Evolutionary conservation across 2,113 vertebrate genomes (phyloP), one percentile per base, ranked within the genome.

Genomic region (Scolopax mira): DNA sequence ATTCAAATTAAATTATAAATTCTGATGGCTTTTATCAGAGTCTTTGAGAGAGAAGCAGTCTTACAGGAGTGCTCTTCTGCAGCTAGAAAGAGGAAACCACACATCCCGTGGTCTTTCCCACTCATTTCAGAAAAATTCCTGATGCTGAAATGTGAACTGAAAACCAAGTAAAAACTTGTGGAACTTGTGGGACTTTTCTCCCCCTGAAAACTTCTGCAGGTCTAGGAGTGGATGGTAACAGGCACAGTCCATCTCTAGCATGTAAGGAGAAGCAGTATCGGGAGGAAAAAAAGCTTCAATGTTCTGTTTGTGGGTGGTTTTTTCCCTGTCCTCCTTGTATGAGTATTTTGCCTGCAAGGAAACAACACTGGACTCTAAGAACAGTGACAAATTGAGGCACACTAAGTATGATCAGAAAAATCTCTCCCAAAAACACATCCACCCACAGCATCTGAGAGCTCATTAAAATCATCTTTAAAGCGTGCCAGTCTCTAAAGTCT

Each of bases 31-130:
- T 25, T 69, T 42, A 30, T 79, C n/a, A 30, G 15, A n/a, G 13
- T 13, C 48, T 71, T 28, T 37, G 25, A 52, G 52, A 84, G 30
- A 66, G 31, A 55, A 78, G 13, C 35, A 37, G 23, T 22, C 39
- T 82, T 60, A 51, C 0, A 0, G 7, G 71, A 44, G 21, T 1
- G 2, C 8, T 14, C 7, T 72, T 48, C 44, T 41, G 30, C 9
- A 35, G 41, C 52, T 35, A 51, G 21, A 67, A 72, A 62, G 39
- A 65, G 35, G 33, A 72, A 92, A 44, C 2, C 5, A 42, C 21
- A 21, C 21, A 74, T 12, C 6, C 6, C 6, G 54, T 16, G 10
- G 44, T n/a, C 41, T 66, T 73, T 60, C 62, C 13, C 21, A 39
- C 12, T 15, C 35, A 35, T 35, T 77, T 51, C 33, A 57, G 46